phyloP scores from a whole-genome alignment of 2,888 invertebrate genomes.

The Eueremaeus valkanovi region DNA sequence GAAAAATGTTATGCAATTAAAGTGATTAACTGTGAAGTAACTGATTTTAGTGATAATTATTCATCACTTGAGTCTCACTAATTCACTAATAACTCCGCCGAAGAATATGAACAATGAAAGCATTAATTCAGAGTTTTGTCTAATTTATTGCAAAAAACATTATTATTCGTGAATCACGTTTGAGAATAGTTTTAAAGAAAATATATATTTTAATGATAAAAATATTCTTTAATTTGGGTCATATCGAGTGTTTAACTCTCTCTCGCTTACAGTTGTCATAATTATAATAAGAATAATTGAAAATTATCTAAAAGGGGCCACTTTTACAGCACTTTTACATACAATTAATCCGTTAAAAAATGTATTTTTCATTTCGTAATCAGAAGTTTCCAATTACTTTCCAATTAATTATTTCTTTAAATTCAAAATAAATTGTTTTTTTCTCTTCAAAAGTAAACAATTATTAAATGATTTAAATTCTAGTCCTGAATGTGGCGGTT shows the following conservation, averaged over 20 bases:
- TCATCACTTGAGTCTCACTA: background rate
- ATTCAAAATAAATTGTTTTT: background rate
- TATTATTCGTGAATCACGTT: slow-evolving; percentile 31
- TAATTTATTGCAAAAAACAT: slow-evolving; percentile 21
- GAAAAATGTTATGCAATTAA: background rate
- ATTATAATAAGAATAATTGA: slow-evolving; percentile 18
- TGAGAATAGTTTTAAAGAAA: background rate
- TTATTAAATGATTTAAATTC: slow-evolving; percentile 48
- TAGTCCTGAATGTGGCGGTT: slow-evolving; percentile 87
- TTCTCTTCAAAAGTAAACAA: background rate
- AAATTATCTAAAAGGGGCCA: background rate
- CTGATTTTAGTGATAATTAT: background rate
- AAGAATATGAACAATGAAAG: slow-evolving; percentile 4
- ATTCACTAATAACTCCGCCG: slow-evolving; percentile 11
- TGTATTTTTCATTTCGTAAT: background rate
- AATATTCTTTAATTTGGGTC: slow-evolving; percentile 32
- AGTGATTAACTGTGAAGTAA: background rate
- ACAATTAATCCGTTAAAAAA: background rate
- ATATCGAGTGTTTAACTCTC: background rate
- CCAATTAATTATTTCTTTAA: slow-evolving; percentile 2
- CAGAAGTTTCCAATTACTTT: background rate
- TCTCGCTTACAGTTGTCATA: background rate
- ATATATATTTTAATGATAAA: background rate
- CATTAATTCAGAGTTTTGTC: slow-evolving; percentile 13
- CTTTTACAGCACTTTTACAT: background rate